These are phyloP conservation scores for Danio aesculapii DNA, from an alignment of 2,797 vertebrate species.

Conservation along the genomic window DNA sequence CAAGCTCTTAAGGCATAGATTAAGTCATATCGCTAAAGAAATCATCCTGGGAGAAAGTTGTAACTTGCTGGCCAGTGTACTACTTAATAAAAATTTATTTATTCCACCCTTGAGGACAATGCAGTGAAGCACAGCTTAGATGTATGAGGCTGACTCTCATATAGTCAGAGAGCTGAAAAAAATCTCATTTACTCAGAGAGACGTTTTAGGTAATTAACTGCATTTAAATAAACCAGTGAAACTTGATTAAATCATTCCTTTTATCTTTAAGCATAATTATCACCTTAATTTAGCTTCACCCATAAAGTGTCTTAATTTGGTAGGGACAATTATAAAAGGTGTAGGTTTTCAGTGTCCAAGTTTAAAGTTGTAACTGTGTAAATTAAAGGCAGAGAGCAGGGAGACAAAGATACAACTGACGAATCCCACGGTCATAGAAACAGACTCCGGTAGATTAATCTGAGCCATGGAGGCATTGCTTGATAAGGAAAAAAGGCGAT, in stretches of 20 bases:
- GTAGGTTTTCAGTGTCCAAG: background rate
- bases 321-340: background rate
- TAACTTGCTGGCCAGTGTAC: background rate
- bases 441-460: background rate
- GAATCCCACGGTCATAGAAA: slow-evolving; percentile 18
- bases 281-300: background rate
- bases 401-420: background rate
- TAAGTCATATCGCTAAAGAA: background rate
- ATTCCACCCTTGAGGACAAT: slow-evolving; percentile 7
- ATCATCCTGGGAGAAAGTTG: background rate
- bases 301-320: background rate
- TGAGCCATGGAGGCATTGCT: background rate
- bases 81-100: background rate
- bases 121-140: slow-evolving; percentile 9
- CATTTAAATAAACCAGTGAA: background rate
- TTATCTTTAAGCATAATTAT: background rate
- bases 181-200: background rate
- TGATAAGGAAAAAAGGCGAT: background rate
- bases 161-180: background rate
- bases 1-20: background rate
- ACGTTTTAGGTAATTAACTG: background rate
- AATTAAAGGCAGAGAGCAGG: background rate
- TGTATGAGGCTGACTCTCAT: slow-evolving; percentile 23
- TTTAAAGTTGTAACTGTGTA: background rate
- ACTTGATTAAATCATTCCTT: background rate